Base-by-base conservation (phyloP, 2,113 vertebrate genomes). In the Poeciliopsis turrubarensis region DNA sequence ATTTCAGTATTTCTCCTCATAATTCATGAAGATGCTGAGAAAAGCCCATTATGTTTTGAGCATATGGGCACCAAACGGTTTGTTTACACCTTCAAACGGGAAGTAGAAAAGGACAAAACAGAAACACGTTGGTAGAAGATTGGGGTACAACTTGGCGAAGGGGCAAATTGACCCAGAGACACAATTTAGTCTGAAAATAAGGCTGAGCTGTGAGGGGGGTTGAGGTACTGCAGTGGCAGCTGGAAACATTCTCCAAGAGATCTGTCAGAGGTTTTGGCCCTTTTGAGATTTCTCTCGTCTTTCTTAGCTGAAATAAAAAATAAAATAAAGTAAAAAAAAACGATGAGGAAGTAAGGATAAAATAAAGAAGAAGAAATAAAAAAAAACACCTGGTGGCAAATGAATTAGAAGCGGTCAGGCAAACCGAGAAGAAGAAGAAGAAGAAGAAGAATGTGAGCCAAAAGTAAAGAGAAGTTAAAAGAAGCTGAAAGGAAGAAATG, bases 401-500 rank as follows among this genome's bases (percentile, higher is more conserved):
- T 75, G 32, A 83, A 84, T 37, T 11, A 37, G 34, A 81, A 65
- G 74, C 61, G 39, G 76, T 88, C 71, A 82, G 60, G 83, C 63
- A 72, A 88, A 89, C 6, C 22, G 34, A 37, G 34, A 12, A 37
- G 34, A 41, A 41, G 39, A 61, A 72, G 73, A n/a, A n/a, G n/a
- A n/a, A n/a, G n/a, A 64, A 54, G 29, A 69, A 82, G 63, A 68
- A 75, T 39, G 78, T 89, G 86, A 86, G 80, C 70, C 47, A 87
- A 92, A 37, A 85, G 54, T 62, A 87, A 81, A 89, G 13, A 72
- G 81, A 83, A 39, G 73, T 78, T 81, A 78, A 84, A 26, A 66
- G 75, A 84, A 85, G 84, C 80, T 78, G 73, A 75, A 82, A 73
- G 30, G 61, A 85, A 47, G 44, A 19, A 47, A 19, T 47, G 1